Evolutionary conservation across 2,113 vertebrate species (phyloP).

Genomic region (Apus apus): DNA sequence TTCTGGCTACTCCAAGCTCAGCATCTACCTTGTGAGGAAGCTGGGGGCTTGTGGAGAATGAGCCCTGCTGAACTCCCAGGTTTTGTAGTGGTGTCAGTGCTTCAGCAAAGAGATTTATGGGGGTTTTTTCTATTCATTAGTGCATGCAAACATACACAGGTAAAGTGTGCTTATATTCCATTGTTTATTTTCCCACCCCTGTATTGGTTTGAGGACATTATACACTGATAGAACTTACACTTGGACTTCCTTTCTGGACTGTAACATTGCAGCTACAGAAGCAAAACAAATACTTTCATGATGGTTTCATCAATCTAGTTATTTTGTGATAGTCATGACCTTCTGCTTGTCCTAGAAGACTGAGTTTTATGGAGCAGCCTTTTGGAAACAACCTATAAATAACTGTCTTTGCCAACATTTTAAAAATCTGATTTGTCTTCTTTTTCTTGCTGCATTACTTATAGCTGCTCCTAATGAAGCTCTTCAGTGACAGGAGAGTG

Average conservation of each 20-base stretch:
- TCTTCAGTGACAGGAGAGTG: not conserved
- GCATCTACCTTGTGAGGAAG: not conserved
- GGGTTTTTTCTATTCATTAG: not conserved
- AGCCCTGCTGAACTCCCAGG: not conserved
- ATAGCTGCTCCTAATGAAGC: not conserved
- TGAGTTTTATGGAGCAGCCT: not conserved
- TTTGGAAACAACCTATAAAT: not conserved
- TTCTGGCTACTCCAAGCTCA: not conserved
- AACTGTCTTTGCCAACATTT: not conserved
- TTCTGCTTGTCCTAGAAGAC: not conserved
- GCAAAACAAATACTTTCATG: not conserved
- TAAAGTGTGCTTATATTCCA: not conserved
- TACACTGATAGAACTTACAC: not conserved
- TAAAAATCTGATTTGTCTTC: not conserved
- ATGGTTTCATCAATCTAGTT: not conserved
- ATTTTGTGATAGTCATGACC: not conserved
- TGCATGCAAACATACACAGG: fast-evolving
- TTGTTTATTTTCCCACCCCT: not conserved
- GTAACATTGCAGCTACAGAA: not conserved
- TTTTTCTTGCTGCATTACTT: not conserved
- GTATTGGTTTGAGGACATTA: not conserved
- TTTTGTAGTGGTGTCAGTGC: not conserved
- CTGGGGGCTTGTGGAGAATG: not conserved
- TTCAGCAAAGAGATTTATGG: not conserved
- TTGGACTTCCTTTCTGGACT: not conserved